Evolutionary conservation across 2,113 vertebrate species (phyloP).

Genomic region (Tupaia tana): DNA sequence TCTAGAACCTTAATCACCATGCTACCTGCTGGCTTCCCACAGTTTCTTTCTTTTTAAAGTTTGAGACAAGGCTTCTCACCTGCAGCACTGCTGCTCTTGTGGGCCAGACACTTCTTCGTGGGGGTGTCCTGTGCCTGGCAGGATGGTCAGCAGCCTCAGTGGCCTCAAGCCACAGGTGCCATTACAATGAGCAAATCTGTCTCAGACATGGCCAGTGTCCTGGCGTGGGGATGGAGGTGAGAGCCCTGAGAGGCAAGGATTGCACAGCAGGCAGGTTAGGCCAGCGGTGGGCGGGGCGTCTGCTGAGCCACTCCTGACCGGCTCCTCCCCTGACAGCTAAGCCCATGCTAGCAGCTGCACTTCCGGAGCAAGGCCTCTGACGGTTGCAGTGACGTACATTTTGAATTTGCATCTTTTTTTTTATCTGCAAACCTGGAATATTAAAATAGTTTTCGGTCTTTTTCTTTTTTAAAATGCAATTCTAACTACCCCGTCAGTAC

Average conservation of each 20-base stretch:
- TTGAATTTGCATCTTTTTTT: not conserved
- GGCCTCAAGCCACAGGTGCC: not conserved
- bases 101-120: rapidly evolving
- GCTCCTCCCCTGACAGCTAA: too few relatives aligned
- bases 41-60: not conserved
- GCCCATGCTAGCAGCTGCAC: not conserved
- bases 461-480: not conserved
- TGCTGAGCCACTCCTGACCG: too few relatives aligned
- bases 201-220: not conserved
- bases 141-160: rapidly evolving
- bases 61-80: rapidly evolving
- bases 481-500: not conserved
- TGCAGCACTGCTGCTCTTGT: rapidly evolving
- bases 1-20: too few relatives aligned
- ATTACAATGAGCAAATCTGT: too few relatives aligned
- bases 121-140: rapidly evolving
- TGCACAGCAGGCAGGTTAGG: too few relatives aligned
- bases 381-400: not conserved
- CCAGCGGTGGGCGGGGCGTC: too few relatives aligned
- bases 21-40: too few relatives aligned
- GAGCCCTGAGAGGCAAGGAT: too few relatives aligned
- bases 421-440: not conserved
- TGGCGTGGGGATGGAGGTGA: not conserved
- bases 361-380: not conserved
- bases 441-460: not conserved